Conservation (phyloP, 2,888 invertebrate genomes). For the Campoplex capitator region DNA sequence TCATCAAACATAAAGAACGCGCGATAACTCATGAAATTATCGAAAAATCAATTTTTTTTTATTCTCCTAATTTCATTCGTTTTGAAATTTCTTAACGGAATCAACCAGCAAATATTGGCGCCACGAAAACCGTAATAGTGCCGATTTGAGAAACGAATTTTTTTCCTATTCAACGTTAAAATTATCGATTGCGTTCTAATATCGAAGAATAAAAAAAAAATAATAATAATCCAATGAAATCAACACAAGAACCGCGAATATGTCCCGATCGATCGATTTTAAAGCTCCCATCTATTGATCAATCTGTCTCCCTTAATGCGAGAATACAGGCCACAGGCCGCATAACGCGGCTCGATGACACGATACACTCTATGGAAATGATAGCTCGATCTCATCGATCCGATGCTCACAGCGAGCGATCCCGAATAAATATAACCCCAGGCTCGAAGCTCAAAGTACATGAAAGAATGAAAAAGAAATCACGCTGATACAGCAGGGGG, state of each 20-base stretch:
- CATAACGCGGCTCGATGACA: constrained; percentile 2
- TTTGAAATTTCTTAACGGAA: too few species aligned
- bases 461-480: constrained; percentile 15
- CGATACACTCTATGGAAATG: constrained; percentile 9
- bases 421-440: constrained; percentile 26
- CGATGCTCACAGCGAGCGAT: not conserved
- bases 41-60: too few species aligned
- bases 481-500: not conserved
- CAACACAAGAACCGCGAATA: not conserved
- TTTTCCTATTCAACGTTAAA: not conserved
- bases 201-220: not conserved
- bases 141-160: not conserved
- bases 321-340: not conserved
- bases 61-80: too few species aligned
- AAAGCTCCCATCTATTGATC: not conserved
- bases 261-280: not conserved
- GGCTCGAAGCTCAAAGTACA: constrained; percentile 16
- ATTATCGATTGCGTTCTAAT: not conserved
- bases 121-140: too few species aligned
- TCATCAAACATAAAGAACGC: too few species aligned
- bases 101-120: too few species aligned
- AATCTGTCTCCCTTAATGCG: not conserved
- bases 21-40: too few species aligned
- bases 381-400: constrained; percentile 8
- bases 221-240: not conserved